Conservation (phyloP, 2,797 vertebrate species). For the Sebastes itinus region DNA sequence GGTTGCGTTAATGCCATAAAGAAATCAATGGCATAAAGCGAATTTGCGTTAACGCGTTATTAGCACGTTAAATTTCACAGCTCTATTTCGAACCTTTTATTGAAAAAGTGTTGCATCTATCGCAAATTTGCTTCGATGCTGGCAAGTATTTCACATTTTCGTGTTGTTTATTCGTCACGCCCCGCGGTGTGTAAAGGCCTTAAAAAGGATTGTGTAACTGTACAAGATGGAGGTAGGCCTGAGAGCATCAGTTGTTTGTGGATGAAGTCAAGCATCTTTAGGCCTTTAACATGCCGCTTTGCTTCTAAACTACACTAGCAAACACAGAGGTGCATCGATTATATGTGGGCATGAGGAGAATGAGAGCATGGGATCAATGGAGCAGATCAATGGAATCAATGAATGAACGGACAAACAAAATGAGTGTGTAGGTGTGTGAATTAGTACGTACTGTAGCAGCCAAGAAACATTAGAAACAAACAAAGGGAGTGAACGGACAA, state of each 20-base stretch:
- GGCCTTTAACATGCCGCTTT: slow-evolving; percentile 23
- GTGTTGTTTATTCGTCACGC: too few relatives aligned
- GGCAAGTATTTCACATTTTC: too few relatives aligned
- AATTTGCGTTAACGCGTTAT: too few relatives aligned
- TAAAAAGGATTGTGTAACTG: background rate
- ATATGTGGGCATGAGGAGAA: slow-evolving; percentile 42
- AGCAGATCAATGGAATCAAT: slow-evolving; percentile 56
- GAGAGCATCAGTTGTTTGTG: background rate
- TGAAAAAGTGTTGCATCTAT: too few relatives aligned
- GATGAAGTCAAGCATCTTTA: slow-evolving; percentile 13
- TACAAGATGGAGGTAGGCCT: background rate
- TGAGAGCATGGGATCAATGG: slow-evolving; percentile 57
- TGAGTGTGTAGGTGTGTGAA: slow-evolving; percentile 59
- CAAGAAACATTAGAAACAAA: slow-evolving; percentile 47
- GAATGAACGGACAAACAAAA: slow-evolving; percentile 71
- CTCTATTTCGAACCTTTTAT: too few relatives aligned
- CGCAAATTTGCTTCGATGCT: rapidly evolving
- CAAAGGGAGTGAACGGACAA: slow-evolving; percentile 21
- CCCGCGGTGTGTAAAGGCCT: too few relatives aligned
- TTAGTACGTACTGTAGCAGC: slow-evolving; percentile 33
- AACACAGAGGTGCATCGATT: slow-evolving; percentile 55
- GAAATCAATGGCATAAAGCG: too few relatives aligned
- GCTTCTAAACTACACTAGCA: slow-evolving; percentile 23
- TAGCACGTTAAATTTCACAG: too few relatives aligned
- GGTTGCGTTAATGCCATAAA: too few relatives aligned